Conservation (phyloP, 2,113 vertebrate genomes). For the Ciconia stormi region DNA sequence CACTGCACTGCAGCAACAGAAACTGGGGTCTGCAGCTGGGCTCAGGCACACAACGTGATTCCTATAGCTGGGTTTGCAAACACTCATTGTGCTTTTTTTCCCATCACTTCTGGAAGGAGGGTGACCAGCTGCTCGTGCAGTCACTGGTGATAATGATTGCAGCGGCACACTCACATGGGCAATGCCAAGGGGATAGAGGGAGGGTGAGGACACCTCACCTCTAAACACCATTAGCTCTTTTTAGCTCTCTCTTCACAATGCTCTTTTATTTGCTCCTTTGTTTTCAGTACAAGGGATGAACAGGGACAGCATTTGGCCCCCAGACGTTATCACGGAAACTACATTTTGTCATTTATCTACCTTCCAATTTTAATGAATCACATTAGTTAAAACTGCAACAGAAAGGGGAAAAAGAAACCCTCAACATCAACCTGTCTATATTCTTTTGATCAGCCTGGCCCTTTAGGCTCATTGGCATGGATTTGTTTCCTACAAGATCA, state of each 20-base stretch:
- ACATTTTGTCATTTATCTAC: neutral
- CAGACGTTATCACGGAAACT: neutral
- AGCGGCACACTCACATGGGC: neutral
- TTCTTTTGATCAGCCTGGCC: constrained; percentile 15
- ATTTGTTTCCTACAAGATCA: constrained; percentile 27
- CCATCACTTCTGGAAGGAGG: neutral
- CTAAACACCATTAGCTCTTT: neutral
- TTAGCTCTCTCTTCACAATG: neutral
- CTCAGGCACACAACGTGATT: neutral
- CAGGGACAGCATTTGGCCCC: neutral
- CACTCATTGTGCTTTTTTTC: neutral
- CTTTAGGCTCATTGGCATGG: constrained; percentile 39
- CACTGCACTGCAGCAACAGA: neutral
- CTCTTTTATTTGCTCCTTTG: neutral
- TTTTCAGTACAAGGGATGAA: neutral
- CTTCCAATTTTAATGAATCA: constrained; percentile 32
- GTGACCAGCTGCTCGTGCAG: neutral
- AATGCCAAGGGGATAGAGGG: too few relatives aligned
- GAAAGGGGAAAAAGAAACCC: neutral
- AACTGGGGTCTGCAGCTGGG: neutral
- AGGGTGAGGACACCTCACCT: neutral
- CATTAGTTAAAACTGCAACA: neutral
- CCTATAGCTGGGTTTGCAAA: neutral
- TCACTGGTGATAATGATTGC: neutral
- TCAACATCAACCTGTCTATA: neutral